phyloP scores from a whole-genome alignment of 2,113 vertebrate species.

The Urocynchramus pylzowi region DNA sequence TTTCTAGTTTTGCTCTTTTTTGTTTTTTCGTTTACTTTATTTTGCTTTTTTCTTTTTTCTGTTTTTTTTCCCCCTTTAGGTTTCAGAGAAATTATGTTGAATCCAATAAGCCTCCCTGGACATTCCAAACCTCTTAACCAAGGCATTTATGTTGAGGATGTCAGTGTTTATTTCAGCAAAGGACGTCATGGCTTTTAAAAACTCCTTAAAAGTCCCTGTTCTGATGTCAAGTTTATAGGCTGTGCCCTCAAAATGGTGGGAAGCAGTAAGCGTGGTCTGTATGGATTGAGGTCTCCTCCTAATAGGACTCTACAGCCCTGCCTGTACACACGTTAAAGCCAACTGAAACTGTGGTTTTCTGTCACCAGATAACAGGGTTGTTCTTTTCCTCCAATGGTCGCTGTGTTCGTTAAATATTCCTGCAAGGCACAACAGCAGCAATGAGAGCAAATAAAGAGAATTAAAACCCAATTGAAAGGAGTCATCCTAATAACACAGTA shows the following conservation, averaged over 20 bases:
- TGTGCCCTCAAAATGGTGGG: slow-evolving; percentile 78
- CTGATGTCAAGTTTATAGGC: slow-evolving; percentile 77
- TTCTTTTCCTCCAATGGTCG: slow-evolving; percentile 71
- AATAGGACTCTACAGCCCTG: slow-evolving; percentile 71
- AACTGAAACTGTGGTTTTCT: slow-evolving; percentile 64
- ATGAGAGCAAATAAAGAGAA: slow-evolving; percentile 76
- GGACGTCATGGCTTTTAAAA: slow-evolving; percentile 87
- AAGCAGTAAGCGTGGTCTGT: slow-evolving; percentile 72
- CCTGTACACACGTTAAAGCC: slow-evolving; percentile 59
- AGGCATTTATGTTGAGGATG: slow-evolving; percentile 86
- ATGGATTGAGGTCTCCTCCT: slow-evolving; percentile 74
- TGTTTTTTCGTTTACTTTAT: slow-evolving; percentile 78
- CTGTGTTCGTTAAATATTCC: slow-evolving; percentile 71
- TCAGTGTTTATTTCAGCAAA: slow-evolving; percentile 88
- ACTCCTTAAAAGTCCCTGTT: slow-evolving; percentile 78
- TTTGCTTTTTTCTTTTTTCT: slow-evolving; percentile 78
- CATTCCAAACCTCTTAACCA: slow-evolving; percentile 86
- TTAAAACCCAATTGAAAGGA: slow-evolving; percentile 70
- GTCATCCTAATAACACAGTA: slow-evolving; percentile 69
- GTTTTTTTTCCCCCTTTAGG: slow-evolving; percentile 80
- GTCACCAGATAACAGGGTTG: slow-evolving; percentile 71
- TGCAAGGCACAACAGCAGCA: slow-evolving; percentile 71
- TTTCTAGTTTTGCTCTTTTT: slow-evolving; percentile 78
- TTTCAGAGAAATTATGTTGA: slow-evolving; percentile 90
- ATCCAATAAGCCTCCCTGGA: slow-evolving; percentile 86